Percentiles rank a stretch among this genome's conserved stretches.
Evolutionary conservation across 2,888 invertebrate genomes (phyloP).

Genomic region (Trissolcus brochymenae): DNA sequence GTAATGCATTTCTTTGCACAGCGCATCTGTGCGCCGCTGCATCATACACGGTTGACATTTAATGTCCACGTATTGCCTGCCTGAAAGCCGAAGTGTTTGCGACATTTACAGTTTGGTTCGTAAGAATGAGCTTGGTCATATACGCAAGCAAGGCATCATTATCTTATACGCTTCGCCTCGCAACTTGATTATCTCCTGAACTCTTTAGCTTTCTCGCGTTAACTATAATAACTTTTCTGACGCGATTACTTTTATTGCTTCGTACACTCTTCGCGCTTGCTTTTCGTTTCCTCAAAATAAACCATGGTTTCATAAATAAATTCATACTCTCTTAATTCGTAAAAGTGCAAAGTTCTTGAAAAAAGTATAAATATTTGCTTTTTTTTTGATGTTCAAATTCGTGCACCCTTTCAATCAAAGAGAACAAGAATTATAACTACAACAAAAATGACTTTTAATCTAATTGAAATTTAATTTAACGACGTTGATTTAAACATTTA

Average conservation of each 20-base stretch:
- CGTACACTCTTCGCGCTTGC: slow-evolving; percentile 16
- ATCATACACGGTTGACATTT: slow-evolving; percentile 59
- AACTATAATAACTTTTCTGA: slow-evolving; percentile 71
- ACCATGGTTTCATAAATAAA: slow-evolving; percentile 8
- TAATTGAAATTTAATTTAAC: neutral
- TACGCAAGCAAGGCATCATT: slow-evolving; percentile 70
- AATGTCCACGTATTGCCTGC: slow-evolving; percentile 51
- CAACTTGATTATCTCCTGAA: slow-evolving; percentile 74
- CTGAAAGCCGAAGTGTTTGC: slow-evolving; percentile 55
- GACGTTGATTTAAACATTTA: too few species aligned
- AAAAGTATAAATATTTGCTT: too few species aligned
- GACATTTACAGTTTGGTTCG: slow-evolving; percentile 53
- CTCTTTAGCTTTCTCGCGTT: slow-evolving; percentile 72
- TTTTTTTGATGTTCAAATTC: too few species aligned
- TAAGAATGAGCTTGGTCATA: slow-evolving; percentile 43
- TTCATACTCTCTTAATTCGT: slow-evolving; percentile 5
- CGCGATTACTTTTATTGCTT: slow-evolving; percentile 65
- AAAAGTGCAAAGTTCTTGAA: too few species aligned
- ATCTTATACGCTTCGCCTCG: slow-evolving; percentile 67
- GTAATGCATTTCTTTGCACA: slow-evolving; percentile 56
- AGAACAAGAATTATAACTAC: too few species aligned
- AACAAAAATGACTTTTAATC: too few species aligned
- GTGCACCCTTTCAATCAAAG: too few species aligned
- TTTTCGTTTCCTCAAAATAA: slow-evolving; percentile 8
- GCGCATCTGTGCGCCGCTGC: slow-evolving; percentile 55